phyloP scores from a whole-genome alignment of 2,888 invertebrate genomes.

The Drosophila algonquin region DNA sequence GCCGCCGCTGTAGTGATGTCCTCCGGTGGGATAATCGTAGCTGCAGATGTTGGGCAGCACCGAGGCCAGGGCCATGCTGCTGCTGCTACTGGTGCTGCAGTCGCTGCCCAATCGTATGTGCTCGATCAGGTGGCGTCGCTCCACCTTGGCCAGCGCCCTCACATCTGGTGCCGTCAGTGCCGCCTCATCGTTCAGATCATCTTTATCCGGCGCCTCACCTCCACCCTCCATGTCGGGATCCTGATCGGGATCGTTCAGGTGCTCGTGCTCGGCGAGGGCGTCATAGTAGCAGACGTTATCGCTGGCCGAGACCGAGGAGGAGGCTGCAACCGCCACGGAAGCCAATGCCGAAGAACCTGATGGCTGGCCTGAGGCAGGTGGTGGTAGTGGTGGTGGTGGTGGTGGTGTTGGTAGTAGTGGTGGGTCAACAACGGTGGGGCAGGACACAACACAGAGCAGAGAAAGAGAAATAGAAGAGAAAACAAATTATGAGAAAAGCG shows the following conservation, averaged over 20 bases:
- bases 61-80: conserved; percentile 60
- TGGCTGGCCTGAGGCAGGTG: conserved; percentile 9
- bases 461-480: conserved; percentile 71
- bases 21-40: conserved; percentile 47
- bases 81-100: conserved; percentile 22
- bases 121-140: not conserved
- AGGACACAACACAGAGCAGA: conserved; percentile 68
- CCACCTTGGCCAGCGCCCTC: not conserved
- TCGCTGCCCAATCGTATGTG: not conserved
- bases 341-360: not conserved
- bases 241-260: conserved; percentile 45
- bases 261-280: conserved; percentile 77
- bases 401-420: conserved; percentile 5
- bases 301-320: conserved; percentile 32
- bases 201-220: conserved; percentile 13
- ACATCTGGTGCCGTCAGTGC: not conserved
- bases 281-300: conserved; percentile 80
- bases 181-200: conserved; percentile 5
- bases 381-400: conserved; percentile 6
- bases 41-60: conserved; percentile 78
- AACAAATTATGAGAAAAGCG: conserved; percentile 83
- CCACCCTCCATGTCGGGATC: conserved; percentile 30
- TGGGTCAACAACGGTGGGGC: conserved; percentile 41
- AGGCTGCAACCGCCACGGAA: conserved; percentile 12
- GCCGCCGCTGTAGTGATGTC: not conserved